These are phyloP conservation scores for Phoenicopterus ruber DNA, from an alignment of 2,113 vertebrate species.

Conservation along the genomic window DNA sequence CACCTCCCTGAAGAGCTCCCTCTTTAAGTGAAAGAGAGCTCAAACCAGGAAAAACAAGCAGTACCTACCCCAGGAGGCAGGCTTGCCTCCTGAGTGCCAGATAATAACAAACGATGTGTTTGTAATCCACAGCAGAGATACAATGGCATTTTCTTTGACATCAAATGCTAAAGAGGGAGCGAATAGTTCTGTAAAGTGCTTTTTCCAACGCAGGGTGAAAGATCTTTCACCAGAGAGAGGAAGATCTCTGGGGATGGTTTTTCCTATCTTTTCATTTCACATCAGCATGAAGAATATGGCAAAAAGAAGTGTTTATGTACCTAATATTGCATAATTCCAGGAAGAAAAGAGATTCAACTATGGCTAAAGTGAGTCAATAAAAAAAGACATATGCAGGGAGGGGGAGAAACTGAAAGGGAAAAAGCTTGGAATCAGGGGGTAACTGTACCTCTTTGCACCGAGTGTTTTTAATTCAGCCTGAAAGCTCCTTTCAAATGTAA, in stretches of 20 bases:
- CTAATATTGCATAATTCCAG: not conserved
- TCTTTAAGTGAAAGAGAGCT: not conserved
- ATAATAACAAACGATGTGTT: conserved; percentile 50
- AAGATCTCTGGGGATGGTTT: not conserved
- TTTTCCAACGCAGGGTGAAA: not conserved
- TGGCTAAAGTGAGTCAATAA: not conserved
- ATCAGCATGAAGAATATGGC: not conserved
- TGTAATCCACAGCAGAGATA: conserved; percentile 52
- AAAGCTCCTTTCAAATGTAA: not conserved
- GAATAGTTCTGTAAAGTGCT: conserved; percentile 14
- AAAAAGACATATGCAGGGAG: not conserved
- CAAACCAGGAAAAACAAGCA: conserved; percentile 10
- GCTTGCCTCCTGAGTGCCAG: not conserved
- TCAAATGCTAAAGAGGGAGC: not conserved
- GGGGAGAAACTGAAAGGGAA: not conserved
- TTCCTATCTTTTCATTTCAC: not conserved
- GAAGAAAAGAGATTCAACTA: not conserved
- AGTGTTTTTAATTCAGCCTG: not conserved
- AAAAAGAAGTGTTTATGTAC: not conserved
- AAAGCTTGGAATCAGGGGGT: not conserved
- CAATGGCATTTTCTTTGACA: conserved; percentile 36
- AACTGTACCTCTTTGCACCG: not conserved
- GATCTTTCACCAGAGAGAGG: not conserved
- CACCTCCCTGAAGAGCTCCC: not conserved
- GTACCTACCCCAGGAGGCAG: not conserved